Base-by-base conservation (phyloP, 2,888 invertebrate species). In the Dicroscelio sp. region DNA sequence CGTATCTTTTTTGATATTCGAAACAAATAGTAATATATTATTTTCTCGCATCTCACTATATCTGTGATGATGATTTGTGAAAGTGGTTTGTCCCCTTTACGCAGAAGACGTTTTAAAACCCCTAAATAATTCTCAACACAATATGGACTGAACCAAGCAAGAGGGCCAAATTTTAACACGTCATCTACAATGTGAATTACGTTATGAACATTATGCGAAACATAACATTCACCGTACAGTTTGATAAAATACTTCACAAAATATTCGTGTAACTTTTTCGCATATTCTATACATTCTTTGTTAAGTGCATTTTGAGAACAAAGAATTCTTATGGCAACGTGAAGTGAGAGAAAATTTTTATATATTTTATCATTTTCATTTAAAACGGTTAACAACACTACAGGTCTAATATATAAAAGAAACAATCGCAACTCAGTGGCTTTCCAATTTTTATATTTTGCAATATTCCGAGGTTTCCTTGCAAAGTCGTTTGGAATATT, bases 201-300 rank as follows among this genome's bases (percentile, higher is more conserved):
- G 27, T 76, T 76, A 35, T 76, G 76, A 2, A 76, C 38, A 58
- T 76, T 76, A 52, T 76, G 76, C 4, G 76, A 76, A 55, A 76
- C 55, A 35, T 30, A 76, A 58, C 58, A 35, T 76, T 76, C 58
- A 25, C 58, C 58, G 35, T 14, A 76, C 20, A 58, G 25, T 35
- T 58, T 6, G 1, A 1, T 31, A 38, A 76, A 76, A 23, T 4
- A 2, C n/a, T 73, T 30, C 3, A 52, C 48, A 52, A 52, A 73
- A 73, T 73, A 52, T 48, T 52, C 31, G 20, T n/a, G 30, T 10
- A 48, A 12, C 2, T 73, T 30, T 14, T 52, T 27, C 6, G 73
- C 73, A 73, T 73, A 73, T 23, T 5, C 27, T 2, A 48, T 2
- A 1, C 23, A 12, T 6, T 31, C 35, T 4, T 55, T 33, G 17